Evolutionary conservation across 2,888 invertebrate genomes (phyloP).

Genomic region (Empis stercorea): DNA sequence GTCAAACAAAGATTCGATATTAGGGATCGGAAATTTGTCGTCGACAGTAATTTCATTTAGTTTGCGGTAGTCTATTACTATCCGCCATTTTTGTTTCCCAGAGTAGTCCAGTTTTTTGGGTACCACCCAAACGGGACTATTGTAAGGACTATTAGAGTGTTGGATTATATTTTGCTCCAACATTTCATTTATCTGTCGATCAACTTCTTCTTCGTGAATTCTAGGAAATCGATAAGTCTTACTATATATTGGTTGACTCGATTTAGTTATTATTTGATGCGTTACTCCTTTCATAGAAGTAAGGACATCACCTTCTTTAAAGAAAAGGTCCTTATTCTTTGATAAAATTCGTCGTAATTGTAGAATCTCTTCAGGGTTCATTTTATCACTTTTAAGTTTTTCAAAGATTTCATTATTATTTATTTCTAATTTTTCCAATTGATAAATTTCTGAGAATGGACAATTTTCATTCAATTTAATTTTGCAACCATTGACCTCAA

Average conservation of each 20-base stretch:
- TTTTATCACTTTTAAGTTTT: neutral
- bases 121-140: conserved; percentile 8
- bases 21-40: no score
- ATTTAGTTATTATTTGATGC: conserved; percentile 6
- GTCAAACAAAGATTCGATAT: conserved; percentile 8
- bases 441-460: neutral
- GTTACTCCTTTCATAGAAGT: conserved; percentile 5
- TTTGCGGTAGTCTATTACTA: conserved; percentile 12
- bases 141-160: conserved; percentile 6
- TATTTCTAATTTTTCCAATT: neutral
- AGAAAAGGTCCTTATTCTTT: conserved; percentile 3
- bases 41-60: conserved; percentile 1
- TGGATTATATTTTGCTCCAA: conserved; percentile 5
- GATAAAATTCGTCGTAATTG: neutral
- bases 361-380: neutral
- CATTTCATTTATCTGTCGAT: conserved; percentile 6
- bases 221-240: conserved; percentile 7
- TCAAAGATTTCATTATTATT: neutral
- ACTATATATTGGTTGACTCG: conserved; percentile 3
- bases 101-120: conserved; percentile 9
- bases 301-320: conserved; percentile 3
- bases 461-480: neutral
- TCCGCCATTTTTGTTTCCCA: conserved; percentile 9
- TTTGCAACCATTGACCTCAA: neutral
- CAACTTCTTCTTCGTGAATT: conserved; percentile 6